Base-by-base conservation (phyloP, 2,797 vertebrate genomes). In the Sebastes ruberrimus region DNA sequence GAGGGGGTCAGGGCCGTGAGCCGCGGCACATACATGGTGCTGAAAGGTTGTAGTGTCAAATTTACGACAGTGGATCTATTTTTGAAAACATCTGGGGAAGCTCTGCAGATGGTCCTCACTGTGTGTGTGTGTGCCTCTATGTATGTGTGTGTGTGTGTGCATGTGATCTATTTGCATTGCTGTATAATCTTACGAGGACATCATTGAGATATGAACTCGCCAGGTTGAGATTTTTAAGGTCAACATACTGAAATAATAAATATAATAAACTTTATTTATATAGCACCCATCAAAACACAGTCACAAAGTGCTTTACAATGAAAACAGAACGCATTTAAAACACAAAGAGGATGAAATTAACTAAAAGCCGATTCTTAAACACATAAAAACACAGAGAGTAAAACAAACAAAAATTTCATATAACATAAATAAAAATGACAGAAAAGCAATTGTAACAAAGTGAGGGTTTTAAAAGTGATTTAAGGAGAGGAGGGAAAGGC, bases 11-110 rank as follows among this genome's bases (percentile, higher is more conserved):
- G 42, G n/a, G 49, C 38, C 6, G 22, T 0, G 30, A 46, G 4
- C 32, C 5, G 33, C 8, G 2, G 35, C 63, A 69, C 68, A 9
- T 2, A 72, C 49, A 32, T 4, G 10, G 72, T 18, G 83, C 67
- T 83, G 83, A 89, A 76, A 86, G 90, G 77, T 65, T 42, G 33
- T 67, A 81, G 75, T 55, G 70, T 81, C 59, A 73, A 27, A 85
- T 88, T 85, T 74, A 88, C 1, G 20, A 59, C 69, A 11, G 1
- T 0, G n/a, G 10, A 27, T 79, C 91, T 91, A 91, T 93, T 93
- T 93, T 82, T 81, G 60, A 81, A 86, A 82, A 88, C 85, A 80
- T 81, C 81, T 69, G 81, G 73, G 75, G 59, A 88, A 76, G 81
- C 74, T 83, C 42, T 83, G 33, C 78, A 78, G 38, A 28, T 1